Evolutionary conservation across 2,113 vertebrate species (phyloP).

Genomic region (Vidua macroura): DNA sequence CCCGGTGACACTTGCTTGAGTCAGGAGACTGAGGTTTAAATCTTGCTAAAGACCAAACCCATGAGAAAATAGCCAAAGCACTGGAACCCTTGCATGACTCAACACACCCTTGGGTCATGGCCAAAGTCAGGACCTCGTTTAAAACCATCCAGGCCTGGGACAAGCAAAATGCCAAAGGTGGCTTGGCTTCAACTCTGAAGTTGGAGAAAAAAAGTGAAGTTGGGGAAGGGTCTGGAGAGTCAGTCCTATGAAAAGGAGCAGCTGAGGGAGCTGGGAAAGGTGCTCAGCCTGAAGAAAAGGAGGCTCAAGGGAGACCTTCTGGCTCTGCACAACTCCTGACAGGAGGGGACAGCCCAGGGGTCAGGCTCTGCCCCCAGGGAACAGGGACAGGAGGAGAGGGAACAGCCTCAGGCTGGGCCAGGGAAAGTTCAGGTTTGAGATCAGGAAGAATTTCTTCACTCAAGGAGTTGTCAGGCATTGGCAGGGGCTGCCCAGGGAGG

Average conservation of each 20-base stretch:
- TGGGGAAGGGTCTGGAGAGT: neutral
- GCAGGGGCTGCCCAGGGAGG: neutral
- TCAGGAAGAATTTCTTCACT: neutral
- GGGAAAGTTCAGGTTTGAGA: neutral
- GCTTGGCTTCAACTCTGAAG: accelerated
- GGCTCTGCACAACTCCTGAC: neutral
- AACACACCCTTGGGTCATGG: neutral
- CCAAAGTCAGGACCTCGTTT: accelerated
- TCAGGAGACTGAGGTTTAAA: neutral
- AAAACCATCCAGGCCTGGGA: neutral
- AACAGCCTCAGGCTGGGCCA: accelerated
- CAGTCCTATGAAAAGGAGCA: neutral
- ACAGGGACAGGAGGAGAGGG: neutral
- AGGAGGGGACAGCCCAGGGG: accelerated
- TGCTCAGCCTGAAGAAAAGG: neutral
- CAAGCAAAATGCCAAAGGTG: neutral
- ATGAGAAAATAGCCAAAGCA: neutral
- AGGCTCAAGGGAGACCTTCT: neutral
- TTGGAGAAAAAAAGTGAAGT: neutral
- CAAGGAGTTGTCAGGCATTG: accelerated
- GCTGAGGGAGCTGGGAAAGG: neutral
- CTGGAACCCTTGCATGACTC: neutral
- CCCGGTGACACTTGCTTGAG: neutral
- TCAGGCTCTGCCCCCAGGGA: neutral
- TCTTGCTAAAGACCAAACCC: neutral